Conservation (phyloP, 2,888 invertebrate species). For the Aphodius sticticus region DNA sequence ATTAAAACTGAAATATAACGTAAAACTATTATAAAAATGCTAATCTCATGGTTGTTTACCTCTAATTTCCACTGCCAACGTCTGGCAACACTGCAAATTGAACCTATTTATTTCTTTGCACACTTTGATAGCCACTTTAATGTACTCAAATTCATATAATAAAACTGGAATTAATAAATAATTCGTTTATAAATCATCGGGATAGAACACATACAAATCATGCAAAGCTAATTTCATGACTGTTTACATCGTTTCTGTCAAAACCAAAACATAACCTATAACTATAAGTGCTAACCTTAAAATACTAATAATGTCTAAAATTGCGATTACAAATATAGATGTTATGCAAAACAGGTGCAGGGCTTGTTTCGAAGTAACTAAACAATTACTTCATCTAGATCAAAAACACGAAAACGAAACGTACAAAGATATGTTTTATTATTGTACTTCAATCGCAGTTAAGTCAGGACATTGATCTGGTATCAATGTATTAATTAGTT, state of each 20-base stretch:
- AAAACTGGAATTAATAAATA: too few relatives aligned
- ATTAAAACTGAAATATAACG: too few relatives aligned
- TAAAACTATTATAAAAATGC: too few relatives aligned
- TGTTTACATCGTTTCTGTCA: not conserved
- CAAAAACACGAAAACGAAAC: constrained; percentile 40
- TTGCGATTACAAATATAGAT: not conserved
- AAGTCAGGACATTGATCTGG: not conserved
- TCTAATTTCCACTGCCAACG: too few relatives aligned
- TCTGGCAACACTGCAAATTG: too few relatives aligned
- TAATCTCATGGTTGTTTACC: too few relatives aligned
- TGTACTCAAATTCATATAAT: too few relatives aligned
- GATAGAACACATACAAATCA: too few relatives aligned
- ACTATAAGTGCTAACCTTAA: not conserved
- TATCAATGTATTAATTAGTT: not conserved
- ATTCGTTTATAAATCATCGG: too few relatives aligned
- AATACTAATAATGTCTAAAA: not conserved
- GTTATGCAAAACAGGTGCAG: constrained; percentile 42
- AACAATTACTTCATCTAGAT: constrained; percentile 39
- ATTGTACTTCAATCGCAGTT: constrained; percentile 48
- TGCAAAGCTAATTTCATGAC: too few relatives aligned
- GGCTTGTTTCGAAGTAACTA: constrained; percentile 44
- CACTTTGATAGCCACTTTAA: too few relatives aligned
- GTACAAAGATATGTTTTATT: constrained; percentile 43
- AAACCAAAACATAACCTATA: not conserved
- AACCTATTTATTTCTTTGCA: too few relatives aligned